Evolutionary conservation across 2,888 invertebrate genomes (phyloP).

Genomic region (Hydroisotoma schaefferi): DNA sequence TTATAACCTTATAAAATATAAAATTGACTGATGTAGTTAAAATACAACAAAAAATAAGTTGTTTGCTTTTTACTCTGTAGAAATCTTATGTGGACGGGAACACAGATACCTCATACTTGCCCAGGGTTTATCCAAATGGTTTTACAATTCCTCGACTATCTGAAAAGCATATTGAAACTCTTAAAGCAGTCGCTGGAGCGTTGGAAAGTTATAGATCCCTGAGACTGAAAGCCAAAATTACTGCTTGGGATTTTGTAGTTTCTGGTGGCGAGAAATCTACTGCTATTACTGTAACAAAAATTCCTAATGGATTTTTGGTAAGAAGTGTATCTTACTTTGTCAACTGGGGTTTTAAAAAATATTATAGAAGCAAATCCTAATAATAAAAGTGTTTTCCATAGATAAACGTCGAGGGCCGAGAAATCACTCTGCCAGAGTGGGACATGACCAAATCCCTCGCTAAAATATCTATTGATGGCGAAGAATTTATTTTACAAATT

Average conservation of each 20-base stretch:
- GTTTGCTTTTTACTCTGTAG: conserved; percentile 21
- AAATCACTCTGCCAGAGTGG: conserved; percentile 40
- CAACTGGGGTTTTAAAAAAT: not conserved
- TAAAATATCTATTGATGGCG: conserved; percentile 30
- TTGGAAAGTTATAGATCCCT: conserved; percentile 39
- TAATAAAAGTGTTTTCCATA: conserved; percentile 4
- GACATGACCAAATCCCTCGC: conserved; percentile 39
- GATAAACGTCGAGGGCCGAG: conserved; percentile 38
- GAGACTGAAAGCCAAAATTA: conserved; percentile 28
- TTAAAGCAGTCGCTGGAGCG: conserved; percentile 42
- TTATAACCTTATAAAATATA: conserved; percentile 3
- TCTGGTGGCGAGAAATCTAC: conserved; percentile 35
- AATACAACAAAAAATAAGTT: conserved; percentile 8
- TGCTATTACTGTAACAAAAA: conserved; percentile 27
- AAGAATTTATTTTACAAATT: conserved; percentile 42
- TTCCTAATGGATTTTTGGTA: conserved; percentile 30
- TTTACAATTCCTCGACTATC: conserved; percentile 50
- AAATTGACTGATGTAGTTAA: not conserved
- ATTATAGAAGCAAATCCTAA: not conserved
- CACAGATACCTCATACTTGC: conserved; percentile 63
- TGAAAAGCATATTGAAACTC: conserved; percentile 32
- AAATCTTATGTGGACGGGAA: conserved; percentile 55
- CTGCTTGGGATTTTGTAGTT: conserved; percentile 43
- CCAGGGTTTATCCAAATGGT: conserved; percentile 60
- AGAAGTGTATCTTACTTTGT: not conserved